These are phyloP conservation scores for Criorhina ranunculi DNA, from an alignment of 2,888 invertebrate species.

Conservation along the genomic window DNA sequence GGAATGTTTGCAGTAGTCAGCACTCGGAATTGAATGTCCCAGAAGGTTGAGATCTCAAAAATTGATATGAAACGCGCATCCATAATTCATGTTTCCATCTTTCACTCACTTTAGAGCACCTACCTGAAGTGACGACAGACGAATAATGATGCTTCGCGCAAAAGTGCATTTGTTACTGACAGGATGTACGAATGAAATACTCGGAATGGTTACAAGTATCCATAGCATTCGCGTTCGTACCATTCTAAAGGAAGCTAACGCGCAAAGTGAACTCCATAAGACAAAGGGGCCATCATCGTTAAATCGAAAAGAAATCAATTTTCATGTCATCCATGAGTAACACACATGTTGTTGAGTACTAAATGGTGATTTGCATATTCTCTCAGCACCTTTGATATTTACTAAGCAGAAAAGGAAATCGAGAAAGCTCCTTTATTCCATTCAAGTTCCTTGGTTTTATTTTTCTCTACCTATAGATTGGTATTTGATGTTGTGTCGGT, in stretches of 20 bases:
- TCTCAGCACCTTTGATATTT: slow-evolving; percentile 49
- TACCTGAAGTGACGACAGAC: slow-evolving; percentile 33
- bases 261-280: slow-evolving; percentile 61
- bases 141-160: slow-evolving; percentile 53
- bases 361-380: slow-evolving; percentile 67
- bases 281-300: slow-evolving; percentile 69
- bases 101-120: slow-evolving; percentile 52
- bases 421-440: background rate
- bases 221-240: background rate
- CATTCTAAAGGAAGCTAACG: slow-evolving; percentile 24
- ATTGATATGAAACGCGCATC: slow-evolving; percentile 64
- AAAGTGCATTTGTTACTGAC: slow-evolving; percentile 71
- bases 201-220: slow-evolving; percentile 20
- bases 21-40: slow-evolving; percentile 19
- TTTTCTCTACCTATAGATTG: background rate
- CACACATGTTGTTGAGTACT: slow-evolving; percentile 43
- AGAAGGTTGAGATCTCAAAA: slow-evolving; percentile 54
- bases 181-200: slow-evolving; percentile 49
- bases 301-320: slow-evolving; percentile 73
- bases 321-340: slow-evolving; percentile 57
- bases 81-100: slow-evolving; percentile 68
- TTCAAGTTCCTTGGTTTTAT: slow-evolving; percentile 14
- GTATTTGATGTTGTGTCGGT: background rate
- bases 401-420: background rate
- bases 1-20: slow-evolving; percentile 12